Evolutionary conservation across 2,113 vertebrate genomes (phyloP).

Genomic region (Apistogramma diplotaenia): DNA sequence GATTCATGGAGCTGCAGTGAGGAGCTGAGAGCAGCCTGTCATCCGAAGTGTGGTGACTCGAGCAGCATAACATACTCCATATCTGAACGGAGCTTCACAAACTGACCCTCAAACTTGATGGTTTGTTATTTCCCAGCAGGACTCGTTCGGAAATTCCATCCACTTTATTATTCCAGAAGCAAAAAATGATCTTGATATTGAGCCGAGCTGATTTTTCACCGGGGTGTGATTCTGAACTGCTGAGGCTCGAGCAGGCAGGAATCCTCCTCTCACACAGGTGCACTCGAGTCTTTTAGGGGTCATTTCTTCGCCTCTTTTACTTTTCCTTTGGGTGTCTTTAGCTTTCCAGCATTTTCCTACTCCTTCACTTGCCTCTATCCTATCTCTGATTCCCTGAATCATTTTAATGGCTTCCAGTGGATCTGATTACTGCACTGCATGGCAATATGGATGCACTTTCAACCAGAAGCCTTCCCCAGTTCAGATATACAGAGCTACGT

Average conservation of each 20-base stretch:
- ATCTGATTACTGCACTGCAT: background rate
- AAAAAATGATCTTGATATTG: background rate
- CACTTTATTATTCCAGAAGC: background rate
- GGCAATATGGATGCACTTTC: background rate
- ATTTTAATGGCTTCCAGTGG: background rate
- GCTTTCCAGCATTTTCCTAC: background rate
- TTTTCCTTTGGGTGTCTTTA: background rate
- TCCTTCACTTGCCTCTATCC: background rate
- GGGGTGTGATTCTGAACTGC: background rate
- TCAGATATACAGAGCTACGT: background rate
- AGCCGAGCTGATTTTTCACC: accelerated
- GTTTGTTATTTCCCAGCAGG: background rate
- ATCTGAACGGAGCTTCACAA: no score
- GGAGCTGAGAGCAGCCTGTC: no score
- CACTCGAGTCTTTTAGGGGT: background rate
- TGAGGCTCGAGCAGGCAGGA: background rate
- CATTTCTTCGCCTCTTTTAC: background rate
- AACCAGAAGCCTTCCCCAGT: background rate
- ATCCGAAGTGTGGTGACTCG: no score
- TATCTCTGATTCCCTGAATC: background rate
- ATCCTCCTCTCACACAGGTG: background rate
- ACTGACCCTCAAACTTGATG: background rate
- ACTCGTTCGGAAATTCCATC: background rate
- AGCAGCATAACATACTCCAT: no score
- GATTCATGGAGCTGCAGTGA: no score